Percentiles rank a stretch among this genome's conserved stretches.
Conservation (phyloP, 2,797 vertebrate genomes). For the Spheniscus humboldti region DNA sequence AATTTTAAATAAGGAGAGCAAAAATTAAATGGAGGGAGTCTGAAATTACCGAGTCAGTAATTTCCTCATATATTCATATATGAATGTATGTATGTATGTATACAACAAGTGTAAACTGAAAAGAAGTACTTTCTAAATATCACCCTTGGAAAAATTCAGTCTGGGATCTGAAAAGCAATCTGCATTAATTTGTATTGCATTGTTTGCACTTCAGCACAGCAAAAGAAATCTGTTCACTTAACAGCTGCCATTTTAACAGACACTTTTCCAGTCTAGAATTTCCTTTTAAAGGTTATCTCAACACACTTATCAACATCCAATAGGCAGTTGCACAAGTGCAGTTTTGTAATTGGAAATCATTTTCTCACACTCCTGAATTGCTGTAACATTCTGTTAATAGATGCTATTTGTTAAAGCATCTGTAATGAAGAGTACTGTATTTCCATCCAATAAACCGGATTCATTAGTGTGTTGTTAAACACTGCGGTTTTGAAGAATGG, state of each 20-base stretch:
- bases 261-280: neutral
- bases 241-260: neutral
- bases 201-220: neutral
- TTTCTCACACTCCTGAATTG: slow-evolving; percentile 1
- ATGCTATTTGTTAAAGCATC: slow-evolving; percentile 21
- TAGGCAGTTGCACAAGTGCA: neutral
- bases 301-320: neutral
- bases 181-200: neutral
- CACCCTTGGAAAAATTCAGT: neutral
- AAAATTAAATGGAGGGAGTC: neutral
- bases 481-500: slow-evolving; percentile 34
- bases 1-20: neutral
- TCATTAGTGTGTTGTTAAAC: slow-evolving; percentile 44
- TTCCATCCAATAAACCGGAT: neutral
- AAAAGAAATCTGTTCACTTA: neutral
- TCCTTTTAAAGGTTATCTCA: slow-evolving; percentile 24
- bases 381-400: neutral
- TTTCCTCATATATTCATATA: neutral
- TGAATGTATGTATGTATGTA: neutral
- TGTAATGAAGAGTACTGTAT: slow-evolving; percentile 37
- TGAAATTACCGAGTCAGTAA: neutral
- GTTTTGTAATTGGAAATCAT: neutral
- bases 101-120: neutral
- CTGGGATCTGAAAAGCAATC: neutral
- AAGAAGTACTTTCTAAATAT: neutral